Evolutionary conservation across 2,888 invertebrate species (phyloP).

Genomic region (Apodemia hepburni): DNA sequence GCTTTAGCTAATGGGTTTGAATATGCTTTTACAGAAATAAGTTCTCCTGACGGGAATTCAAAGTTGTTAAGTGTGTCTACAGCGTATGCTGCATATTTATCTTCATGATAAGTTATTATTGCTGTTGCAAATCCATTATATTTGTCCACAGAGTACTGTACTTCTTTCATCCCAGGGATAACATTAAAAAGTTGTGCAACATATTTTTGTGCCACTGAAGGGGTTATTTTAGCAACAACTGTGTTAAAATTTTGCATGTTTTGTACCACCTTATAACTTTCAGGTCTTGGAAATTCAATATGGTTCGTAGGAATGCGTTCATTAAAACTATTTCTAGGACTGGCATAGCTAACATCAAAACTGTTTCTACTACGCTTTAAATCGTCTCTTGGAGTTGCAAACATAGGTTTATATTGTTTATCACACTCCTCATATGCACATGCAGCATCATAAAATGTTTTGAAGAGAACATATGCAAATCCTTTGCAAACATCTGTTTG

Average conservation of each 20-base stretch:
- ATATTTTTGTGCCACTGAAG: constrained; percentile 86
- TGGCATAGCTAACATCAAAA: constrained; percentile 36
- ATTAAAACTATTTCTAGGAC: constrained; percentile 10
- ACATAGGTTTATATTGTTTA: constrained; percentile 91
- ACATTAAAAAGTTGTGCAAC: constrained; percentile 92
- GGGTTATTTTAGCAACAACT: constrained; percentile 86
- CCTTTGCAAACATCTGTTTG: constrained; percentile 91
- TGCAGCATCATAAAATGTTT: constrained; percentile 90
- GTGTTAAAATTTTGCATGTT: constrained; percentile 78
- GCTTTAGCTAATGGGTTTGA: constrained; percentile 58
- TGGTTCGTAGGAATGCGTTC: constrained; percentile 23
- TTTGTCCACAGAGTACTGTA: constrained; percentile 65
- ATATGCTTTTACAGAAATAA: constrained; percentile 87
- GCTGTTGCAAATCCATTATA: constrained; percentile 70
- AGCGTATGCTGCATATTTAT: constrained; percentile 79
- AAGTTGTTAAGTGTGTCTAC: constrained; percentile 93
- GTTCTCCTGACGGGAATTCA: constrained; percentile 95
- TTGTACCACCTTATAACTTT: constrained; percentile 25
- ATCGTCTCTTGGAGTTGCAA: constrained; percentile 90
- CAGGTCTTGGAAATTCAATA: constrained; percentile 36
- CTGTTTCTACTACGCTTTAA: constrained; percentile 57
- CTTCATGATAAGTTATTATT: constrained; percentile 54
- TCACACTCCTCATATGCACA: constrained; percentile 94
- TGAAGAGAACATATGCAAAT: constrained; percentile 94
- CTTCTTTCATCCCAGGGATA: constrained; percentile 82